These are phyloP conservation scores for Noctua comes DNA, from an alignment of 2,888 invertebrate genomes.

Conservation along the genomic window DNA sequence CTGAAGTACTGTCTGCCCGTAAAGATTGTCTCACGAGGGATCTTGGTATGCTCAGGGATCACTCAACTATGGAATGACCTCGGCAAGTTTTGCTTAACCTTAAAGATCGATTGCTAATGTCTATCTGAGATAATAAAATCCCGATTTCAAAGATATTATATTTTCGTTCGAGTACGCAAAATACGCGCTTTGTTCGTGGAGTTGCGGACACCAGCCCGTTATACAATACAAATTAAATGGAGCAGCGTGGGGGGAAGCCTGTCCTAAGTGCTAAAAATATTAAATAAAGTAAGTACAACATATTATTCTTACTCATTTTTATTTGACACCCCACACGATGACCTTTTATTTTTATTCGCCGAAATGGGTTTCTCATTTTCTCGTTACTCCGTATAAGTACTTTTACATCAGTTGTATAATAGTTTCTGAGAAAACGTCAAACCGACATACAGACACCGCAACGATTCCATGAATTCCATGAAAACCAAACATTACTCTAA, in stretches of 20 bases:
- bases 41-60: not conserved
- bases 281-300: conserved; percentile 15
- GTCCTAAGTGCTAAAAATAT: conserved; percentile 7
- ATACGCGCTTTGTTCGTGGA: no score
- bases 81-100: not conserved
- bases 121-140: not conserved
- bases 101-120: not conserved
- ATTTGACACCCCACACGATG: conserved; percentile 30
- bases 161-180: no score
- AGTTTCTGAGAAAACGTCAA: not conserved
- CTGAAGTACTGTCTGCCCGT: not conserved
- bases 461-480: not conserved
- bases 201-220: no score
- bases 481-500: not conserved
- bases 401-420: not conserved
- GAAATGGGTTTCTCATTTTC: conserved; percentile 23
- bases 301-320: conserved; percentile 24
- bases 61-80: not conserved
- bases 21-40: not conserved
- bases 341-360: conserved; percentile 4
- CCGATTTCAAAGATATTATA: not conserved
- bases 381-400: conserved; percentile 4
- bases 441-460: not conserved
- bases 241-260: conserved; percentile 19
- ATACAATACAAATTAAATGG: conserved; percentile 9